These are phyloP conservation scores for Eptatretus atami DNA, from an alignment of 2,797 vertebrate species.

Conservation along the genomic window DNA sequence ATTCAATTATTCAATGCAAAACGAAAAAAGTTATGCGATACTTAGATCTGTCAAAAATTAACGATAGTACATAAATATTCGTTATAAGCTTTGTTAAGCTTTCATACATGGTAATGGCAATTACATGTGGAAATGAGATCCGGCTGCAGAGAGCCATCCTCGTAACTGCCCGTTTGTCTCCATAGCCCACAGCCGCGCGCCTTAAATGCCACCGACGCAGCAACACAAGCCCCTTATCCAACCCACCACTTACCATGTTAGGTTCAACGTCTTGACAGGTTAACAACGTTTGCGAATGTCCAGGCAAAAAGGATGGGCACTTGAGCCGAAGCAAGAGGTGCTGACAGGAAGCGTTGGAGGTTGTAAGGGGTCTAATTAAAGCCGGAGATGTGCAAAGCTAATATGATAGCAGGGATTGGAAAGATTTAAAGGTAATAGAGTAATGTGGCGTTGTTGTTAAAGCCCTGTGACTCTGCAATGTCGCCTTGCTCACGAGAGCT, in stretches of 20 bases:
- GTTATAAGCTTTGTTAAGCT: conserved; percentile 4
- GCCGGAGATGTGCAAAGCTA: background rate
- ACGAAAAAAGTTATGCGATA: conserved; percentile 1
- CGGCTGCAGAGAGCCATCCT: background rate
- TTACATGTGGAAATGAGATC: conserved; percentile 1
- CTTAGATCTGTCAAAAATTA: conserved; percentile 4
- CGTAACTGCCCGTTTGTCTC: too few relatives aligned
- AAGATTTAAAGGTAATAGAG: background rate
- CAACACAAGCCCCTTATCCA: too few relatives aligned
- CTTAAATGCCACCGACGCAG: too few relatives aligned
- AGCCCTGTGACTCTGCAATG: too few relatives aligned
- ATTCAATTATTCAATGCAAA: conserved; percentile 2
- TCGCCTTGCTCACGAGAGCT: too few relatives aligned
- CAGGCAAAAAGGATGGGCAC: too few relatives aligned
- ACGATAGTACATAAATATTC: conserved; percentile 2
- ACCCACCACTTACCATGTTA: too few relatives aligned
- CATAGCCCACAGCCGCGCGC: too few relatives aligned
- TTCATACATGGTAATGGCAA: background rate
- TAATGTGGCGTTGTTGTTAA: background rate
- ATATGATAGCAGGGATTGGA: background rate
- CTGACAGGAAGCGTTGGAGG: too few relatives aligned
- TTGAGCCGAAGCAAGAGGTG: too few relatives aligned
- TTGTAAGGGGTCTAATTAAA: background rate
- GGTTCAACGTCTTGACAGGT: too few relatives aligned
- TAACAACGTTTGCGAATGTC: too few relatives aligned